Evolutionary conservation across 2,888 invertebrate species (phyloP), one percentile per base, ranked within the genome.

Genomic region (Andrena chrysosceles): DNA sequence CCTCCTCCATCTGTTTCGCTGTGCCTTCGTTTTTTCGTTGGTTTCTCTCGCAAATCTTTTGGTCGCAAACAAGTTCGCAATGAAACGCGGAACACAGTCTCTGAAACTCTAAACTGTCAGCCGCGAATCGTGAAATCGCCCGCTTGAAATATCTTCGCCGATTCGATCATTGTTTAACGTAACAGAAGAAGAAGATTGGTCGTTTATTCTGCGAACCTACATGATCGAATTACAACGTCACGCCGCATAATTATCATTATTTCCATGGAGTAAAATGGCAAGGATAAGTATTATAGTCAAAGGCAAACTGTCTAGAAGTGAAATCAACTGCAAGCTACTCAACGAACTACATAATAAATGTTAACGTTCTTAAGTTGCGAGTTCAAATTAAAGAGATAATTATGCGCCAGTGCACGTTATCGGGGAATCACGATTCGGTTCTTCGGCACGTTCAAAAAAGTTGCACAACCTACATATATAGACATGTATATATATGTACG

Each of bases 381-480:
- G 42, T 0, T 13, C 13, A 16, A 42, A 42, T 42, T 42, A 42
- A 42, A 0, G 13, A 5, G 33, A 35, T 35, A 71, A 71, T 62
- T 62, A 62, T 31, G 60, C 60, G 29, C 29, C 66, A 8, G 13
- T 42, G n/a, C 7, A 13, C 26, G 8, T 56, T 29, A 8, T 49
- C 26, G n/a, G 31, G 31, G 62, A 56, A 42, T 60, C 49, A 33
- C 69, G 69, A 75, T 31, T 60, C 70, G 52, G 48, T 23, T 23
- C 10, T 35, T 56, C 64, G 76, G 49, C 35, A 49, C 48, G 63
- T 76, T 89, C 83, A 75, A 79, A 83, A 88, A 89, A 87, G 87
- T 91, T 89, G 90, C 92, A 92, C 91, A 91, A 93, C 90, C 90
- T 92, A 92, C 91, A 91, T 90, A 91, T 86, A 90, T 80, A 83